These are phyloP conservation scores for Pterostichus niger DNA, from an alignment of 2,888 invertebrate genomes.

Conservation along the genomic window DNA sequence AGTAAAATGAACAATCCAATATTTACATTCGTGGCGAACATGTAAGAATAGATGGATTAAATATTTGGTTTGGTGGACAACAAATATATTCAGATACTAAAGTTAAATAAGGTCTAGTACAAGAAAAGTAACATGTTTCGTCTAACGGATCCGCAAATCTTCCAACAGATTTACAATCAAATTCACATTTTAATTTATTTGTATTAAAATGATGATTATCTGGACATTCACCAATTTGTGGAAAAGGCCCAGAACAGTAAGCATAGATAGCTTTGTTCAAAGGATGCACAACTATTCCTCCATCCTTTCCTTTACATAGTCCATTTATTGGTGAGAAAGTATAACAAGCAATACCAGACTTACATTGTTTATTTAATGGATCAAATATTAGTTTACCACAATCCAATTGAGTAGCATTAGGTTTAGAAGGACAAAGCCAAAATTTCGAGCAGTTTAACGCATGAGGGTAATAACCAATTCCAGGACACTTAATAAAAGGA, in stretches of 20 bases:
- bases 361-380: conserved; percentile 30
- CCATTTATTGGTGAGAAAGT: conserved; percentile 52
- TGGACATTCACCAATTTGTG: conserved; percentile 42
- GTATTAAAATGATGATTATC: conserved; percentile 13
- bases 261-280: conserved; percentile 37
- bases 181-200: conserved; percentile 13
- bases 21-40: not conserved
- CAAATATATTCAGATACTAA: not conserved
- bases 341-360: not conserved
- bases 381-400: conserved; percentile 5
- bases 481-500: conserved; percentile 17
- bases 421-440: conserved; percentile 9
- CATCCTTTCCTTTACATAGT: conserved; percentile 25
- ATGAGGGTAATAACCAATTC: conserved; percentile 31
- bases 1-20: no score
- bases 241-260: conserved; percentile 25
- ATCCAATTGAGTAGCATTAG: not conserved
- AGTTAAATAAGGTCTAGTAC: not conserved
- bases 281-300: conserved; percentile 49
- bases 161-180: not conserved
- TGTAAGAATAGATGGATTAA: not conserved
- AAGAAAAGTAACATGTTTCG: conserved; percentile 1
- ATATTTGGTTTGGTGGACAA: not conserved
- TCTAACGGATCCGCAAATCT: not conserved
- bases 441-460: conserved; percentile 40